A percentile compares a stretch with the other conserved stretches of the same genome.
Evolutionary conservation across 2,113 vertebrate genomes (phyloP).

Genomic region (Mirza zaza): DNA sequence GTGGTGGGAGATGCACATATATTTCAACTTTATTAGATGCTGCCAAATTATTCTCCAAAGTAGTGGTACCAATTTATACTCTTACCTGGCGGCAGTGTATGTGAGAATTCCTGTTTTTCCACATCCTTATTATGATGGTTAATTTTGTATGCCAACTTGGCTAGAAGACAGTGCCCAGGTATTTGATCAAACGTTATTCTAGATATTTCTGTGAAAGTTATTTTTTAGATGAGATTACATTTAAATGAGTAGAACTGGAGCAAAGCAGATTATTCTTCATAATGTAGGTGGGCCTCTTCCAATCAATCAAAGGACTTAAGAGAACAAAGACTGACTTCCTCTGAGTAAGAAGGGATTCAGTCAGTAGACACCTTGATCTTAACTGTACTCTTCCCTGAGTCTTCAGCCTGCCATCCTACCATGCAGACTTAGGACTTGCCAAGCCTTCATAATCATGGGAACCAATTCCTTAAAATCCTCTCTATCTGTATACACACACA

Average conservation of each 20-base stretch:
- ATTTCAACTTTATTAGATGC: not conserved
- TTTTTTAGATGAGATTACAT: not conserved
- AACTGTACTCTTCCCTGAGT: not conserved
- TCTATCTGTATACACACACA: not conserved
- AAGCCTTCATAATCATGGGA: not conserved
- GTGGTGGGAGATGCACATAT: not conserved
- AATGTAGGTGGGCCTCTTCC: not conserved
- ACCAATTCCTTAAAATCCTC: not conserved
- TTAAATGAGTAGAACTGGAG: not conserved
- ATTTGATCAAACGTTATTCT: not conserved
- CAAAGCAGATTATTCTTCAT: not conserved
- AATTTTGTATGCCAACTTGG: not conserved
- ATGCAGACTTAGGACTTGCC: not conserved
- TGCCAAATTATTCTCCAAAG: conserved; percentile 19
- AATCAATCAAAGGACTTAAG: not conserved
- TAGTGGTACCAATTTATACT: not conserved
- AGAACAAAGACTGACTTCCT: not conserved
- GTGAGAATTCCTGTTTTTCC: not conserved
- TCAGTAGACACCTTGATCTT: not conserved
- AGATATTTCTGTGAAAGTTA: not conserved
- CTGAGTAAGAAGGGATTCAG: not conserved
- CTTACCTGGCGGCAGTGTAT: not conserved
- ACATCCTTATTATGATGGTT: not conserved
- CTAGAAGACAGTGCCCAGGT: not conserved
- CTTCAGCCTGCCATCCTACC: not conserved